phyloP scores from a whole-genome alignment of 2,797 vertebrate genomes.

The Lycodopsis pacificus region DNA sequence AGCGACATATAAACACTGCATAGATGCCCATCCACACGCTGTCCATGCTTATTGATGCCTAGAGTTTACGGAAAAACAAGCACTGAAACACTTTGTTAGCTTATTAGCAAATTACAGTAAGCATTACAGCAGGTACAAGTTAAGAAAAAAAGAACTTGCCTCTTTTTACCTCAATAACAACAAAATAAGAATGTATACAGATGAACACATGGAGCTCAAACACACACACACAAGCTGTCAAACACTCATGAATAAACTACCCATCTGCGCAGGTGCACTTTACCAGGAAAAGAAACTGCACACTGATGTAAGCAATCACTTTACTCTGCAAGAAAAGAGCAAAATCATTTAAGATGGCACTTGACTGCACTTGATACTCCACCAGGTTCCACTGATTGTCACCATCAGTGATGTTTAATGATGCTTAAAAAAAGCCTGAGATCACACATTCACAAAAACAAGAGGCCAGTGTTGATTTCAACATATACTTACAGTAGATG shows the following conservation, averaged over 20 bases:
- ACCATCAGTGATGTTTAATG: conserved; percentile 69
- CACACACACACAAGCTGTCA: conserved; percentile 28
- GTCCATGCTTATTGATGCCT: conserved; percentile 17
- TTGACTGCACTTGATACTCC: conserved; percentile 71
- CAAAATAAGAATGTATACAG: conserved; percentile 4
- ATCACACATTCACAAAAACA: conserved; percentile 46
- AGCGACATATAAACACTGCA: conserved; percentile 35
- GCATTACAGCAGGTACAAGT: conserved; percentile 2
- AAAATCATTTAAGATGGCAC: conserved; percentile 76
- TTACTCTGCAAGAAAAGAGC: conserved; percentile 58
- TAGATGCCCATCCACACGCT: conserved; percentile 25
- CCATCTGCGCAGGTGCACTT: conserved; percentile 61
- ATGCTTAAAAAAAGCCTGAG: conserved; percentile 66
- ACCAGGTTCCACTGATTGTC: conserved; percentile 74
- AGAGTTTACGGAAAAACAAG: conserved; percentile 28
- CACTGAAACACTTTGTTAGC: neutral
- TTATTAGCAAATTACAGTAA: conserved; percentile 29
- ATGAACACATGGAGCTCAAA: conserved; percentile 18
- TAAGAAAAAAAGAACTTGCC: neutral
- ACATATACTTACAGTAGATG: conserved; percentile 46
- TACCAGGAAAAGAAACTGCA: conserved; percentile 54
- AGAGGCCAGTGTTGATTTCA: conserved; percentile 62
- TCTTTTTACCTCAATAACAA: conserved; percentile 23
- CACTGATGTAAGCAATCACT: conserved; percentile 77
- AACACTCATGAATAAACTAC: conserved; percentile 65